Conservation (phyloP, 2,888 invertebrate species). For the Nomada ruficornis region DNA sequence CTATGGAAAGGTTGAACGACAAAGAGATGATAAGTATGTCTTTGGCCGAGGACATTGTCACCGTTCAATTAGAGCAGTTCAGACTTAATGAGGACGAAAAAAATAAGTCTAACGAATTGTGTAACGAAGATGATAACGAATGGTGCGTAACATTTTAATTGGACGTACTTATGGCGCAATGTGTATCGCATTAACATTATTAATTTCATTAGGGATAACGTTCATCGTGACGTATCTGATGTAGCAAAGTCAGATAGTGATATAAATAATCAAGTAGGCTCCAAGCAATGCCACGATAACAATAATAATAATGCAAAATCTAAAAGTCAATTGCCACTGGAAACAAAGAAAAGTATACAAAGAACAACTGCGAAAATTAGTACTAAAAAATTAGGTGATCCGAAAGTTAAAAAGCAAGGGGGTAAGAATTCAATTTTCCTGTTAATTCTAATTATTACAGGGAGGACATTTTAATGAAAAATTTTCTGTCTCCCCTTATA, state of each 20-base stretch:
- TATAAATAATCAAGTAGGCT: slow-evolving; percentile 16
- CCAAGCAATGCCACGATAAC: slow-evolving; percentile 46
- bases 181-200: background rate
- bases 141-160: slow-evolving; percentile 39
- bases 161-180: background rate
- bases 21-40: slow-evolving; percentile 58
- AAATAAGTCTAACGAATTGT: slow-evolving; percentile 6
- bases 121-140: slow-evolving; percentile 29
- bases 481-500: slow-evolving; percentile 21
- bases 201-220: slow-evolving; percentile 35
- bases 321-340: slow-evolving; percentile 22
- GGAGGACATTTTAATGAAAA: background rate
- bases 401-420: slow-evolving; percentile 30
- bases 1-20: slow-evolving; percentile 44
- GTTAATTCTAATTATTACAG: slow-evolving; percentile 7
- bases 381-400: slow-evolving; percentile 35
- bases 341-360: slow-evolving; percentile 36
- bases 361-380: slow-evolving; percentile 26
- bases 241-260: slow-evolving; percentile 27
- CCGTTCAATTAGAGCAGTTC: slow-evolving; percentile 43
- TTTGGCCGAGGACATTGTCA: slow-evolving; percentile 55
- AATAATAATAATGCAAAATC: slow-evolving; percentile 64
- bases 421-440: slow-evolving; percentile 27
- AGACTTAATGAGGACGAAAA: slow-evolving; percentile 32
- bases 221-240: slow-evolving; percentile 15